A percentile compares a stretch with the other conserved stretches of the same genome.
These are phyloP conservation scores for Epirrhoe alternata DNA, from an alignment of 2,888 invertebrate genomes.

Conservation along the genomic window DNA sequence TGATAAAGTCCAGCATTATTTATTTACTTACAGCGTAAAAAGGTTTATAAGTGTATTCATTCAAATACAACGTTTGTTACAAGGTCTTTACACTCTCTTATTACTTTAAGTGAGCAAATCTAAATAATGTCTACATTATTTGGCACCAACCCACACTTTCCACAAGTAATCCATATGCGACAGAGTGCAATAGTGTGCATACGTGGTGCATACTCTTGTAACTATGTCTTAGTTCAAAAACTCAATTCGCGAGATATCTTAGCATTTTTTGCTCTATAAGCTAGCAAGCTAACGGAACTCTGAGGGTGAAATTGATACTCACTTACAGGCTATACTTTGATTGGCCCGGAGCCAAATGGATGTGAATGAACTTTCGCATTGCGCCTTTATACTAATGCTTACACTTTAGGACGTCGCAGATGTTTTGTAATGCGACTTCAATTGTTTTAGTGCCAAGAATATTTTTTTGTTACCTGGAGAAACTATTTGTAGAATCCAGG, in stretches of 20 bases:
- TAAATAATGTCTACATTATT: too few relatives aligned
- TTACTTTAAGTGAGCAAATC: too few relatives aligned
- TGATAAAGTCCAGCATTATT: too few relatives aligned
- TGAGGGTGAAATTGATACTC: conserved; percentile 28
- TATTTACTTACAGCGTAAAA: too few relatives aligned
- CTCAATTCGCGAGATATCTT: neutral
- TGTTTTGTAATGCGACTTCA: conserved; percentile 31
- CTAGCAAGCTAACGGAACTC: conserved; percentile 10
- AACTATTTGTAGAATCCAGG: neutral
- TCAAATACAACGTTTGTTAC: too few relatives aligned
- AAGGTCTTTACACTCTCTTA: too few relatives aligned
- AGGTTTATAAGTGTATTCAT: too few relatives aligned
- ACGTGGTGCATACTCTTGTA: neutral
- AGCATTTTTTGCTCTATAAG: neutral
- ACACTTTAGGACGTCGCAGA: conserved; percentile 28
- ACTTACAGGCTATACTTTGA: conserved; percentile 33
- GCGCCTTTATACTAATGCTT: conserved; percentile 34
- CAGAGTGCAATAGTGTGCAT: too few relatives aligned
- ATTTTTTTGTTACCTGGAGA: conserved; percentile 22
- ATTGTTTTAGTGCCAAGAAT: conserved; percentile 30
- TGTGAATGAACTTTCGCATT: conserved; percentile 35
- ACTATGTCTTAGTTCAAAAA: neutral
- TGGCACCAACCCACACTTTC: too few relatives aligned
- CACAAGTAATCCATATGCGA: too few relatives aligned
- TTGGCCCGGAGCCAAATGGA: conserved; percentile 41